A percentile compares a stretch with the other conserved stretches of the same genome.
phyloP scores from a whole-genome alignment of 2,113 vertebrate species.

The Hydrochoerus hydrochaeris region DNA sequence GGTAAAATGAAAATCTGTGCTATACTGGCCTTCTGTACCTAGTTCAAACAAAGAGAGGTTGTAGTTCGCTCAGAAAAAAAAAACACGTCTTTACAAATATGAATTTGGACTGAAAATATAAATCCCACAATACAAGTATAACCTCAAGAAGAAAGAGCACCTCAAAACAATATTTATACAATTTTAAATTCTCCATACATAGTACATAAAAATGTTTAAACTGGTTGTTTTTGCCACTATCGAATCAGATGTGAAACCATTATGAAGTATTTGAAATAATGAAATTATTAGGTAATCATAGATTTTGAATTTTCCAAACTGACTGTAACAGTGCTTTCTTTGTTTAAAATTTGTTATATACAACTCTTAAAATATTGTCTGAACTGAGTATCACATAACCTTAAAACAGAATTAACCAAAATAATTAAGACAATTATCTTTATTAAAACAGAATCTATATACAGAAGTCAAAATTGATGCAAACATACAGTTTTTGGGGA shows the following conservation, averaged over 20 bases:
- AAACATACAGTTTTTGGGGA: neutral
- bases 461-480: neutral
- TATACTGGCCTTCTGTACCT: neutral
- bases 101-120: neutral
- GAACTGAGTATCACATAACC: neutral
- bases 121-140: neutral
- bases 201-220: neutral
- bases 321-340: neutral
- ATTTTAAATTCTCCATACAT: neutral
- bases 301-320: neutral
- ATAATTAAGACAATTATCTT: neutral
- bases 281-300: neutral
- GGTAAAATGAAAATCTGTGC: neutral
- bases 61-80: neutral
- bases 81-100: neutral
- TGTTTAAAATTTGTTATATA: neutral
- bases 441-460: neutral
- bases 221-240: neutral
- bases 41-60: neutral
- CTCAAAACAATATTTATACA: neutral
- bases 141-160: neutral
- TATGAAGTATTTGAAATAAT: neutral
- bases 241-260: neutral
- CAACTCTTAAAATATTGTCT: neutral
- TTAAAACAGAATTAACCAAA: neutral